Evolutionary conservation across 2,888 invertebrate genomes (phyloP).

Genomic region (Blastobasis lacticolella): DNA sequence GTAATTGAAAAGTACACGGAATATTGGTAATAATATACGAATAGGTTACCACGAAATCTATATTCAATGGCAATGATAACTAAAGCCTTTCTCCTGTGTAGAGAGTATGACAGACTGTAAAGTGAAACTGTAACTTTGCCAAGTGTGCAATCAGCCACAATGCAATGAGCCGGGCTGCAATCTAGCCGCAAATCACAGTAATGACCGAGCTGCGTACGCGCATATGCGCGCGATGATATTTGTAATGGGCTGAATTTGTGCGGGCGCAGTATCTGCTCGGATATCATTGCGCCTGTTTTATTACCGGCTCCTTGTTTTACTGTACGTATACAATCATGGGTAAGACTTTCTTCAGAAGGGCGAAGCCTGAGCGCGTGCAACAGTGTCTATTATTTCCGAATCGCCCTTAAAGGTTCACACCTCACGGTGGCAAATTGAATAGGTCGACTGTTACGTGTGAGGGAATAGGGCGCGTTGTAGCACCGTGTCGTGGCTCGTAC

Average conservation of each 20-base stretch:
- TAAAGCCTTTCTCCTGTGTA: conserved; percentile 14
- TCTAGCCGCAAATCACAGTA: conserved; percentile 14
- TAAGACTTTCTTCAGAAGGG: too few species aligned
- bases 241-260: conserved; percentile 14
- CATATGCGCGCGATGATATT: conserved; percentile 14
- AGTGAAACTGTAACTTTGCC: conserved; percentile 17
- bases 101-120: conserved; percentile 2
- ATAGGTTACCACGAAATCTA: conserved; percentile 1
- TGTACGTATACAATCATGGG: too few species aligned
- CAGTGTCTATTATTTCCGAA: too few species aligned
- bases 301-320: neutral
- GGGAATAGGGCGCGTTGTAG: too few species aligned
- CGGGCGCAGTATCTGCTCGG: neutral
- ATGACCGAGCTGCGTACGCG: conserved; percentile 9
- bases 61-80: conserved; percentile 7
- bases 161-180: conserved; percentile 11
- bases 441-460: too few species aligned
- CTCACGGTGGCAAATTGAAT: too few species aligned
- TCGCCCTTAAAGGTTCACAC: too few species aligned
- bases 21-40: neutral
- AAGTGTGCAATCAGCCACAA: conserved; percentile 14
- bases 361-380: too few species aligned
- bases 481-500: too few species aligned
- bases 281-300: neutral
- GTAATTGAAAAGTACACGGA: too few species aligned